Conservation (phyloP, 2,797 vertebrate species). For the Nannoperca australis region DNA sequence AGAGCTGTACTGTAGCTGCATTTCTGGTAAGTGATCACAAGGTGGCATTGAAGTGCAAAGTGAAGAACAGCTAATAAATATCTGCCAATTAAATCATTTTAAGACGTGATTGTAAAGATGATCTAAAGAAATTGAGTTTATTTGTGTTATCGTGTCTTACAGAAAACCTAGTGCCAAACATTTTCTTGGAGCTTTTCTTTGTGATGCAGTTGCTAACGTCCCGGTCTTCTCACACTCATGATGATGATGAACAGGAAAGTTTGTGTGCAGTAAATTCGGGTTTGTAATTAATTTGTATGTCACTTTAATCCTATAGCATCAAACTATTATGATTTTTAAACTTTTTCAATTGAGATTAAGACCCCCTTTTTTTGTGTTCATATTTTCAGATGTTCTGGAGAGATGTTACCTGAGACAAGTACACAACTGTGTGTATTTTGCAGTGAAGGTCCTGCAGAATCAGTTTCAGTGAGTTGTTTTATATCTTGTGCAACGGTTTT, state of each 20-base stretch:
- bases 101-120: background rate
- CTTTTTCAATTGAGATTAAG: background rate
- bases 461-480: constrained; percentile 91
- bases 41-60: constrained; percentile 26
- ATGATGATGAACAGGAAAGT: constrained; percentile 75
- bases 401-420: constrained; percentile 90
- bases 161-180: constrained; percentile 97
- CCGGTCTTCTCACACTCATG: constrained; percentile 79
- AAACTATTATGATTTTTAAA: background rate
- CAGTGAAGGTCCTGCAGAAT: constrained; percentile 93
- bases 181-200: constrained; percentile 98
- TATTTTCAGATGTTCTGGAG: constrained; percentile 86
- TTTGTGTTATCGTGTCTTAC: constrained; percentile 51
- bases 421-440: constrained; percentile 98
- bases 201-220: constrained; percentile 95
- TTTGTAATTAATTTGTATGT: constrained; percentile 21
- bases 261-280: constrained; percentile 71
- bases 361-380: background rate
- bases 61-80: background rate
- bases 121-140: background rate
- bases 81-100: background rate
- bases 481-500: background rate
- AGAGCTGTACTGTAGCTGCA: constrained; percentile 92
- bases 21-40: constrained; percentile 88
- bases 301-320: background rate